Evolutionary conservation across 2,113 vertebrate genomes (phyloP).

Genomic region (Spheniscus mendiculus): DNA sequence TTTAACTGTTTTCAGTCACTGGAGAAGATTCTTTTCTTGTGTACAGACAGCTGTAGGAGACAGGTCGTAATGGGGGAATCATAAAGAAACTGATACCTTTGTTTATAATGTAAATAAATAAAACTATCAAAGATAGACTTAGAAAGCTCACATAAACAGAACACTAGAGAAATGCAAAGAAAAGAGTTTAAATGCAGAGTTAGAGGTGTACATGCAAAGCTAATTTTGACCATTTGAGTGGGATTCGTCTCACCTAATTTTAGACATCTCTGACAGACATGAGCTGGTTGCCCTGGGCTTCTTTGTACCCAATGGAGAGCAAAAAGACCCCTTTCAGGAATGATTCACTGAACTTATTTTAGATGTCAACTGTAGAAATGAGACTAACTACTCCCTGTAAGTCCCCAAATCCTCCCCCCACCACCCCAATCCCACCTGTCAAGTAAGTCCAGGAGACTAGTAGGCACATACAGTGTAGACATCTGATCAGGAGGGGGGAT

Average conservation of each 20-base stretch:
- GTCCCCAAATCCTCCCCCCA: not conserved
- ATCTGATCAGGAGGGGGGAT: not conserved
- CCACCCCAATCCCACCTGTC: not conserved
- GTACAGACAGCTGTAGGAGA: not conserved
- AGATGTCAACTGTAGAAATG: not conserved
- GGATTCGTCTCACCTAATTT: constrained; percentile 21
- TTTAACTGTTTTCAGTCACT: not conserved
- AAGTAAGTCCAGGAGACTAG: not conserved
- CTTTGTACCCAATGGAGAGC: not conserved
- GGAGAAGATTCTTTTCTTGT: not conserved
- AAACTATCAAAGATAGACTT: not conserved
- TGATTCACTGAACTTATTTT: constrained; percentile 30
- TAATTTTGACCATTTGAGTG: constrained; percentile 17
- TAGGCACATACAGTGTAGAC: not conserved
- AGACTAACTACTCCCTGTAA: not conserved
- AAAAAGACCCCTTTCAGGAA: not conserved
- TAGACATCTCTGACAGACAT: not conserved
- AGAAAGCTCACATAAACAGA: not conserved
- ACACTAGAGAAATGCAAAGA: not conserved
- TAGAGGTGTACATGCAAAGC: not conserved
- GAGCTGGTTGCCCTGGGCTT: not conserved
- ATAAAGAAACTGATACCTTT: not conserved
- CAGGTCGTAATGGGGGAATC: not conserved
- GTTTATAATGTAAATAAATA: not conserved
- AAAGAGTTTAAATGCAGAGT: not conserved